Percentiles rank a stretch among this genome's conserved stretches.
phyloP scores from a whole-genome alignment of 2,888 invertebrate species.

The Drosophila infuscata region DNA sequence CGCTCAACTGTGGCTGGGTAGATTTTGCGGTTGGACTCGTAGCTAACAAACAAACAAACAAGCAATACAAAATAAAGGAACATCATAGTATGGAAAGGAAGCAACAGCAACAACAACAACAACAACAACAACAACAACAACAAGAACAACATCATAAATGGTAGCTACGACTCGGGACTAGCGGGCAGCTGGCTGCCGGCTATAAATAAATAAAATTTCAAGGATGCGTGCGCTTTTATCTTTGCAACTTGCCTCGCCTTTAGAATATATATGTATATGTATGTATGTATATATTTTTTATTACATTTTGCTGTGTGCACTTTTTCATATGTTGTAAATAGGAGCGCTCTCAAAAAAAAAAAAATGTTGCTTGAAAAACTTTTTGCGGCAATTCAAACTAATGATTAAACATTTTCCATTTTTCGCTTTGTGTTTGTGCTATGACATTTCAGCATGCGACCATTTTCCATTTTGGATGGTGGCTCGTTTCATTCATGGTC shows the following conservation, averaged over 20 bases:
- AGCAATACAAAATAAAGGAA: slow-evolving; percentile 60
- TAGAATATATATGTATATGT: slow-evolving; percentile 10
- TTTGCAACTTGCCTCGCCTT: slow-evolving; percentile 69
- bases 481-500: slow-evolving; percentile 52
- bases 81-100: slow-evolving; percentile 37
- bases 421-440: slow-evolving; percentile 55
- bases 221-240: slow-evolving; percentile 80
- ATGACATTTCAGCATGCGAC: slow-evolving; percentile 63
- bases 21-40: slow-evolving; percentile 75
- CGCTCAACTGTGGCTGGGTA: slow-evolving; percentile 39
- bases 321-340: slow-evolving; percentile 80
- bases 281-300: slow-evolving; percentile 32
- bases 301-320: slow-evolving; percentile 60
- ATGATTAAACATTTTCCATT: slow-evolving; percentile 73
- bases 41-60: slow-evolving; percentile 76
- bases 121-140: background rate
- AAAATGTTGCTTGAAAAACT: slow-evolving; percentile 41
- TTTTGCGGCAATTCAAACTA: slow-evolving; percentile 79
- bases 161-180: slow-evolving; percentile 18
- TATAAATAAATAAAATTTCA: slow-evolving; percentile 81
- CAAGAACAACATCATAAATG: slow-evolving; percentile 12
- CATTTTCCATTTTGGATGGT: slow-evolving; percentile 34
- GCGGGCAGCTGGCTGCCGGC: slow-evolving; percentile 44
- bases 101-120: background rate
- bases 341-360: slow-evolving; percentile 34